Base-by-base conservation (phyloP, 1,140 invertebrate genomes). In the Stenopsyche tienmushanensis region DNA sequence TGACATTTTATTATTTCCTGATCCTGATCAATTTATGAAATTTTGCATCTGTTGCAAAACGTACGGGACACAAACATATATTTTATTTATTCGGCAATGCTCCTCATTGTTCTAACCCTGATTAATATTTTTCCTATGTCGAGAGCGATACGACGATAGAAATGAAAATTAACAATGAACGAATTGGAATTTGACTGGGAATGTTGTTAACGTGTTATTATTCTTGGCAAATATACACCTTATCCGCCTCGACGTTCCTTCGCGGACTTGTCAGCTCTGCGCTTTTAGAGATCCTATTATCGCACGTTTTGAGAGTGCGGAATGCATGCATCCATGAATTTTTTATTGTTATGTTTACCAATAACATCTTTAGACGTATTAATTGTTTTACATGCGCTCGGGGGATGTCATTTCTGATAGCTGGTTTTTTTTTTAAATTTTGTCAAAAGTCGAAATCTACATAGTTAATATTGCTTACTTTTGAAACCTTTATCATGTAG, bases 181-280 rank as follows among this genome's bases (percentile, higher is more conserved):
- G 34, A 60, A 60, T 60, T 60, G 50, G 34, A 60, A 18, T 25
- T 58, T 60, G 23, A 10, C 53, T 66, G 23, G 59, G 55, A 20
- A 54, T 60, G 23, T 62, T 44, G 53, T 34, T 58, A 53, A 42
- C 23, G n/a, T 34, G 29, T 13, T 34, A 13, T 34, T 7, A 34
- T 52, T 67, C 66, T 69, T 69, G 67, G 67, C 67, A 69, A 69
- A 69, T 69, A 69, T 69, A 69, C 67, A 58, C 41, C 24, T 49
- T 62, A 39, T 24, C 49, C 47, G 65, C 65, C 49, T 42, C 18
- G 53, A 39, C 8, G 41, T 42, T 15, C 41, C 18, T 42, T 42
- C 41, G 18, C 41, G 41, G 41, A 15, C n/a, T 42, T 42, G n/a
- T 42, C 18, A 42, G 1, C n/a, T 42, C 18, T 42, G 41, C 41